Base-by-base conservation (phyloP, 1,140 invertebrate genomes). In the Eumeta japonica region DNA sequence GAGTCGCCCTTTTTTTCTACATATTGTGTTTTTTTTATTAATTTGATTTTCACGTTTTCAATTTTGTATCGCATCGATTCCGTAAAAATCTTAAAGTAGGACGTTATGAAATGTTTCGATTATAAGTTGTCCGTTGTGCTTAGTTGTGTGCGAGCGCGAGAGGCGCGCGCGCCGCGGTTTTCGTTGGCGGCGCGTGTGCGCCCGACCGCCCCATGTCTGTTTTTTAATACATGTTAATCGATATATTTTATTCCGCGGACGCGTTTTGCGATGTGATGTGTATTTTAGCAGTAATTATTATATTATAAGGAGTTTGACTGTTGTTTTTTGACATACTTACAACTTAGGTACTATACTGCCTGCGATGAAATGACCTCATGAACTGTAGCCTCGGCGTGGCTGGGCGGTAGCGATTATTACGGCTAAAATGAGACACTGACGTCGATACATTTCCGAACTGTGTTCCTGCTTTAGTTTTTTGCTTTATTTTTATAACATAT, bases 231-330 rank as follows among this genome's bases (percentile, higher is more conserved):
- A 82, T 83, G 81, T 83, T 84, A 83, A 83, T 77, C 80, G 80
- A 76, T 83, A 83, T 85, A 84, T 84, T 84, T 83, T 85, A 84
- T 84, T 83, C 79, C 81, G 81, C 81, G 82, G 79, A 84, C 83
- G 82, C 83, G 83, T 81, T 81, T 85, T 85, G 83, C 83, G 82
- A 85, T 83, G 83, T 85, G 82, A 85, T 84, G 81, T 84, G 81
- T 84, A 84, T 83, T 84, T 84, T 84, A 85, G 83, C 82, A 78
- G 79, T 84, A 82, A 81, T 80, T 79, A 75, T 71, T 70, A 70
- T 72, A 67, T 68, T 76, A 62, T 80, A 79, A 79, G 77, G 72
- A 77, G 77, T 79, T 78, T 65, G 62, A 75, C 67, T 76, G 74
- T 73, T 73, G 70, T 73, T 74, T 71, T 70, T 74, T 74, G 68